Base-by-base conservation (phyloP, 2,113 vertebrate genomes). In the Dicentrarchus labrax region DNA sequence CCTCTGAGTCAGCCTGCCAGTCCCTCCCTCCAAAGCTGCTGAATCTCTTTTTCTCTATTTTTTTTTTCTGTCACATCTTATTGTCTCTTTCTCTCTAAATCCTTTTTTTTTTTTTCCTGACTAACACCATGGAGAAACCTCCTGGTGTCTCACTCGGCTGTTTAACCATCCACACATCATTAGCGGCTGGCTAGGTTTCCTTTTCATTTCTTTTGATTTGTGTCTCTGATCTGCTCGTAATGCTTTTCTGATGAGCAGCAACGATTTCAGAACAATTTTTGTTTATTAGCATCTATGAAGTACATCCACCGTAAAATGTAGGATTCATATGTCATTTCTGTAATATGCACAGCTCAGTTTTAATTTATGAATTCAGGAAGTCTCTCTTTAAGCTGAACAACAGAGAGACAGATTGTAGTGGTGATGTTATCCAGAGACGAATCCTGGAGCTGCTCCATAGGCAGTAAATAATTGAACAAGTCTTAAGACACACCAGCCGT, bases 121-220 rank as follows among this genome's bases (percentile, higher is more conserved):
- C 77, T 68, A 69, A 69, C 80, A 70, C 62, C 41, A 41, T 0
- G 1, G 16, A 76, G 73, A 75, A 82, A 71, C 59, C 78, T 88
- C 89, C 83, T 24, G 38, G 53, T 62, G 68, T 78, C 85, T 80
- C 61, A 5, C 74, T 54, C 67, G 21, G 51, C 74, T 78, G 73
- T 82, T 73, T 83, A 72, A 84, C 78, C 51, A 65, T 86, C 75
- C 67, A 53, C 84, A 78, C 84, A 68, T 86, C 85, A 86, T 87
- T 78, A 88, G 85, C 56, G 15, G 19, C 45, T n/a, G 70, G 60
- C 78, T 36, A 11, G 64, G 70, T 78, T 87, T 81, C 84, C 41
- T 80, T 84, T 78, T 45, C 4, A 48, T 86, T 83, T 78, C 60
- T 22, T 87, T 54, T 88, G 50, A 82, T 80, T 83, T 57, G 57